Evolutionary conservation across 1,140 invertebrate species (phyloP), one percentile per base, ranked within the genome.

Genomic region (Aradophagus sp.): DNA sequence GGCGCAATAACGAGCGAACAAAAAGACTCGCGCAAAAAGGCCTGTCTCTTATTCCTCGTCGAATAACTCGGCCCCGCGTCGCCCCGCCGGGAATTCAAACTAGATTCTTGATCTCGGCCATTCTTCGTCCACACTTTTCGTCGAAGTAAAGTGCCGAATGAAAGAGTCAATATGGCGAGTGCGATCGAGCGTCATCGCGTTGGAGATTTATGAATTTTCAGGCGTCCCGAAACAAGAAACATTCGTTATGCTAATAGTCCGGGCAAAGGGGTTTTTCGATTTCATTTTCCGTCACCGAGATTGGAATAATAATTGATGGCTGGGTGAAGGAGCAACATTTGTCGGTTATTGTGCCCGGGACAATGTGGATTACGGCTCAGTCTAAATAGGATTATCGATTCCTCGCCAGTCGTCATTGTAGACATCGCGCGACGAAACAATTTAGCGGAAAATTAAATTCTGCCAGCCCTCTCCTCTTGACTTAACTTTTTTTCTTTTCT

Each of bases 141-240:
- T 45, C 58, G 38, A 68, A 65, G 48, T 59, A 67, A 76, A 72
- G 68, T 70, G 67, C 66, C 62, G 55, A 71, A 77, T 69, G 66
- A 77, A 77, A 77, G 77, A 80, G 77, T 78, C 74, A 78, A 77
- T 77, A 78, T 69, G 71, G 59, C 68, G 44, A 27, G 76, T 39
- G 56, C 45, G 59, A 69, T 71, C 56, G 67, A 72, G 66, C 66
- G 38, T 63, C 65, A 56, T 58, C 13, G 73, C 48, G 34, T 65
- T 68, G 31, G 50, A 77, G 77, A 83, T 80, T 84, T 84, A 84
- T 84, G 80, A 83, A 81, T 83, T 82, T 77, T 50, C 59, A 75
- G 71, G 74, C 69, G 53, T 38, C 31, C 62, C 48, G 52, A 67
- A 73, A 67, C 62, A 73, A 66, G 38, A 17, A 53, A 20, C 44